Conservation (phyloP, 2,113 vertebrate species). For the Anser brachyrhynchus region DNA sequence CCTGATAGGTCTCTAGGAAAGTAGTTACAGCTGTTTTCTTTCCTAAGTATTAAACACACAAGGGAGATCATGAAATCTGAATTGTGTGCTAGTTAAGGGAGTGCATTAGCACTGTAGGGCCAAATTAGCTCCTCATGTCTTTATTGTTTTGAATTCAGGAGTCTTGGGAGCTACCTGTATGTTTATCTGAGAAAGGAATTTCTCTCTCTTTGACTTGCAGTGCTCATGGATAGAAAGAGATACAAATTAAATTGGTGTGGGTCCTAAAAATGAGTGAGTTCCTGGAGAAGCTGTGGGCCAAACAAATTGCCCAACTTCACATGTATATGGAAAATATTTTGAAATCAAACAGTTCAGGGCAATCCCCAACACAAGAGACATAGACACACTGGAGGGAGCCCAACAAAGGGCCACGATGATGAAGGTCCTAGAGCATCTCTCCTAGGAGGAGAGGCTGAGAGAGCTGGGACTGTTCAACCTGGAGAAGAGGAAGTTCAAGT, state of each 20-base stretch:
- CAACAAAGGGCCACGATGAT: not conserved
- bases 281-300: not conserved
- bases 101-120: not conserved
- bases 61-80: not conserved
- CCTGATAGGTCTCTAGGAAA: not conserved
- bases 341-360: not conserved
- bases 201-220: not conserved
- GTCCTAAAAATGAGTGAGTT: not conserved
- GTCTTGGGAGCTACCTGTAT: not conserved
- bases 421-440: not conserved
- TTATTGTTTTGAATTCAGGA: not conserved
- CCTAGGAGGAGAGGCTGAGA: not conserved
- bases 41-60: not conserved
- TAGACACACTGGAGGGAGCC: not conserved
- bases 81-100: not conserved
- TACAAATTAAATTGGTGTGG: not conserved
- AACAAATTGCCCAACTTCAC: not conserved
- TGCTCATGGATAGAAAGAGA: not conserved
- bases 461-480: not conserved
- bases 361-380: not conserved
- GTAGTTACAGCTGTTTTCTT: not conserved
- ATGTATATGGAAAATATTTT: not conserved
- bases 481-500: not conserved
- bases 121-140: not conserved
- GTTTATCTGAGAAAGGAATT: not conserved